Evolutionary conservation across 2,888 invertebrate species (phyloP).

Genomic region (Pammene fasciana): DNA sequence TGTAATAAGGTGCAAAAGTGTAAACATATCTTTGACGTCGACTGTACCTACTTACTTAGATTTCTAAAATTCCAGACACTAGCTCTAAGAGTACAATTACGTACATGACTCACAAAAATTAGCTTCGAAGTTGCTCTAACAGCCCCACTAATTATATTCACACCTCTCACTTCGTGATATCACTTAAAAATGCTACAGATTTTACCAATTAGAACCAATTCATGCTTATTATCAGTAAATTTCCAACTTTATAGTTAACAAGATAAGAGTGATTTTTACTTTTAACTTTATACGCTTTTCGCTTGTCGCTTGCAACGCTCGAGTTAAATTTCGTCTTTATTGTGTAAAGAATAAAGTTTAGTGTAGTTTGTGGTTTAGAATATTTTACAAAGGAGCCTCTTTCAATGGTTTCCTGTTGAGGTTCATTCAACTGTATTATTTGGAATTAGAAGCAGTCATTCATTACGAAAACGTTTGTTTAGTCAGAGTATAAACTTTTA

Average conservation of each 20-base stretch:
- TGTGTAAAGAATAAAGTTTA: not conserved
- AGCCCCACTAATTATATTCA: slow-evolving; percentile 29
- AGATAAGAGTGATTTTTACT: not conserved
- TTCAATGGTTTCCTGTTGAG: not conserved
- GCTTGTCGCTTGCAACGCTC: slow-evolving; percentile 1
- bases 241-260: not conserved
- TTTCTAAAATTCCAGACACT: too few relatives aligned
- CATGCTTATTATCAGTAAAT: not conserved
- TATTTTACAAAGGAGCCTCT: not conserved
- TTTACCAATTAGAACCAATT: slow-evolving; percentile 24
- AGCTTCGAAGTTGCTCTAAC: slow-evolving; percentile 20
- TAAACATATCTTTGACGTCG: too few relatives aligned
- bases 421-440: not conserved
- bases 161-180: slow-evolving; percentile 23
- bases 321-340: not conserved
- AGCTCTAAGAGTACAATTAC: not conserved
- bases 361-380: not conserved
- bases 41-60: too few relatives aligned
- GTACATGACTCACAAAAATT: slow-evolving; percentile 18
- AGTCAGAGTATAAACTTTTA: too few relatives aligned
- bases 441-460: not conserved
- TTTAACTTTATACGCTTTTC: not conserved
- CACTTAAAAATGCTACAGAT: slow-evolving; percentile 3
- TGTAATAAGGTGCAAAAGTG: too few relatives aligned
- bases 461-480: not conserved